These are phyloP conservation scores for Drosophila multiciliata DNA, from an alignment of 2,888 invertebrate genomes.

Conservation along the genomic window DNA sequence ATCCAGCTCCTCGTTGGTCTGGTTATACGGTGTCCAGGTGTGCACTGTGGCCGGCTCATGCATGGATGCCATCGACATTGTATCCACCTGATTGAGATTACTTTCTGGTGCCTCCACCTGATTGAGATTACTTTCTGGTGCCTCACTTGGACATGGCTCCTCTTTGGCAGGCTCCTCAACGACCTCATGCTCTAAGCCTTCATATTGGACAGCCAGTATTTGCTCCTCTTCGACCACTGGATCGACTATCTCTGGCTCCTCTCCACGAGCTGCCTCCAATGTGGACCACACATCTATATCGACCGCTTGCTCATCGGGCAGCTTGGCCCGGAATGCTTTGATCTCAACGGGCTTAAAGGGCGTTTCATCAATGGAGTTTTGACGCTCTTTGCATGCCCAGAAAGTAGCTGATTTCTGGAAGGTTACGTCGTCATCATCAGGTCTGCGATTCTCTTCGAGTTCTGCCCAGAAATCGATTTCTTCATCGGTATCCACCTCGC, in stretches of 20 bases:
- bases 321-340: conserved; percentile 72
- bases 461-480: conserved; percentile 83
- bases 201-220: conserved; percentile 61
- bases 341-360: conserved; percentile 73
- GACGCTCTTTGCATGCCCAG: conserved; percentile 76
- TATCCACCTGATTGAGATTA: conserved; percentile 51
- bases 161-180: conserved; percentile 3
- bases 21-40: conserved; percentile 53
- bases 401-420: conserved; percentile 80
- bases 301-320: conserved; percentile 72
- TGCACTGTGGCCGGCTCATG: conserved; percentile 68
- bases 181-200: conserved; percentile 53
- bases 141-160: neutral
- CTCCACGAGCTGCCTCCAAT: conserved; percentile 74
- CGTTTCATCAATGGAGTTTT: conserved; percentile 77
- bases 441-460: conserved; percentile 73
- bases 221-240: conserved; percentile 72
- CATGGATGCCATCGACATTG: conserved; percentile 70
- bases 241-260: conserved; percentile 75
- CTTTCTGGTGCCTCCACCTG: conserved; percentile 21
- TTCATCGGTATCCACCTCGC: conserved; percentile 83
- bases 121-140: conserved; percentile 20
- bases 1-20: conserved; percentile 10
- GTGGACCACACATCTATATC: conserved; percentile 73
- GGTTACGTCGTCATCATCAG: conserved; percentile 73